Conservation (phyloP, 2,113 vertebrate species). For the Apeltes quadracus region DNA sequence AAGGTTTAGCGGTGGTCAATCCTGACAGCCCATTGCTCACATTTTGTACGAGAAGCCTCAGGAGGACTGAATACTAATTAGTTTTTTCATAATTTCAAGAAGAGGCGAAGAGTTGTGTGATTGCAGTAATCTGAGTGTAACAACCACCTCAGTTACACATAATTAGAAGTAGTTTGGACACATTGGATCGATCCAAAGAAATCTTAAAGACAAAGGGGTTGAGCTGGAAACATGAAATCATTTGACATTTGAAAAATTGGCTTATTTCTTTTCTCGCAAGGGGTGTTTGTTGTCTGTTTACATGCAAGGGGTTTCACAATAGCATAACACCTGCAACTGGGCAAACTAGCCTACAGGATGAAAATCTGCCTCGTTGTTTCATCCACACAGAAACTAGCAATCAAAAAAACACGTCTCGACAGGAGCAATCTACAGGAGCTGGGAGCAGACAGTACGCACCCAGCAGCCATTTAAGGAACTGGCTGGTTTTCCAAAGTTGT, state of each 20-base stretch:
- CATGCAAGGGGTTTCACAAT: no score
- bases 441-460: not conserved
- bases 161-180: constrained; percentile 7
- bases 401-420: not conserved
- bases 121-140: constrained; percentile 8
- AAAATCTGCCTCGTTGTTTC: no score
- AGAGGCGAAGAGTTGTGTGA: not conserved
- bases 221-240: not conserved
- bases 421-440: not conserved
- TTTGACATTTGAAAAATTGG: not conserved
- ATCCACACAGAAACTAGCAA: not conserved
- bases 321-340: not conserved
- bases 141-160: not conserved
- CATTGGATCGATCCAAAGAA: not conserved
- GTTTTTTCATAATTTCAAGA: constrained; percentile 13
- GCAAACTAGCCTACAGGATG: no score
- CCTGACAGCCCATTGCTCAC: constrained; percentile 35
- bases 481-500: not conserved
- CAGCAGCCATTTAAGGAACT: not conserved
- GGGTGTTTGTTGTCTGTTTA: not conserved
- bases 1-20: constrained; percentile 44
- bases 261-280: not conserved
- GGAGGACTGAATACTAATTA: constrained; percentile 35
- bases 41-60: constrained; percentile 42
- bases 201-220: not conserved